These are phyloP conservation scores for Diadumene lineata DNA, from an alignment of 92 coral and sea anemone species.

Conservation along the genomic window DNA sequence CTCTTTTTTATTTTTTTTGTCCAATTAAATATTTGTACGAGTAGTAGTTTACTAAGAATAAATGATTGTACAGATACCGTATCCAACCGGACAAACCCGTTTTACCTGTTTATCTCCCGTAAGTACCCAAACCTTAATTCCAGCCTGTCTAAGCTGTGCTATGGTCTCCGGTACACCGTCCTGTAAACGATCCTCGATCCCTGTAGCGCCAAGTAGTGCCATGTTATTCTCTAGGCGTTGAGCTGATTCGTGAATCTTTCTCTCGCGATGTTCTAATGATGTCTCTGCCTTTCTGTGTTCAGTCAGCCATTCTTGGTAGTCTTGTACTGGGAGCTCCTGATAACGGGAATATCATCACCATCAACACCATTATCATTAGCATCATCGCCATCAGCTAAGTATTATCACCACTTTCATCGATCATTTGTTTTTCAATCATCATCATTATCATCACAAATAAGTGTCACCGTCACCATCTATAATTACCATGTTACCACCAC, in stretches of 20 bases:
- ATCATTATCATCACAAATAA: too few species aligned
- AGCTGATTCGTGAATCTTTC: conserved; percentile 78
- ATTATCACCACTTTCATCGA: too few species aligned
- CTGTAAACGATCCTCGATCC: conserved; percentile 97
- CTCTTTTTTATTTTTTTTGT: too few species aligned
- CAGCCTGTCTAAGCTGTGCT: conserved; percentile 88
- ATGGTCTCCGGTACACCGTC: conserved; percentile 99
- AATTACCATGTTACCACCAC: too few species aligned
- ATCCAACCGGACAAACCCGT: neutral
- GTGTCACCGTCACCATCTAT: too few species aligned
- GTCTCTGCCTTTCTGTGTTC: conserved; percentile 89
- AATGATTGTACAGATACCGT: too few species aligned
- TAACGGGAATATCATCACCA: neutral
- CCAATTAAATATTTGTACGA: too few species aligned
- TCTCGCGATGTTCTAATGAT: conserved; percentile 79
- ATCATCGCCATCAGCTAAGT: too few species aligned
- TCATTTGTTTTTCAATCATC: too few species aligned
- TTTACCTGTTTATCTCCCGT: conserved; percentile 98
- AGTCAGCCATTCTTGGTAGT: conserved; percentile 78
- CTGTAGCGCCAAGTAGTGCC: conserved; percentile 98
- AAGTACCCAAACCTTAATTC: conserved; percentile 96
- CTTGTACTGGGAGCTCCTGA: conserved; percentile 78
- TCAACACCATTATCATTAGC: too few species aligned
- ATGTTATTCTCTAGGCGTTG: conserved; percentile 75
- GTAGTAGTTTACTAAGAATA: too few species aligned